Percentiles rank a stretch among this genome's conserved stretches.
Evolutionary conservation across 1,140 invertebrate species (phyloP).

Genomic region (Lutraria rhynchaena): DNA sequence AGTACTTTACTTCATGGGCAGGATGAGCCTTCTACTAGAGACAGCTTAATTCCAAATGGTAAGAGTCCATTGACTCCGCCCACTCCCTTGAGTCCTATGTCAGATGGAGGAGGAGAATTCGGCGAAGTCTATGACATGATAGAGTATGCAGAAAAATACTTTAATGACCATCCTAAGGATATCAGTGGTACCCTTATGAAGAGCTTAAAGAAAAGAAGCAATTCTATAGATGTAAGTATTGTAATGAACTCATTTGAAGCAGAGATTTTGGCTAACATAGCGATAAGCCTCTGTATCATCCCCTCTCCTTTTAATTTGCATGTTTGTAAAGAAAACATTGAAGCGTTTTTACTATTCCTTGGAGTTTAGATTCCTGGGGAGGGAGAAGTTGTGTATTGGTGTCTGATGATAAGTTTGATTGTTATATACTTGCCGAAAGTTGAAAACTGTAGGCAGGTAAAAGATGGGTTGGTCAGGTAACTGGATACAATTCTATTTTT

Average conservation of each 20-base stretch:
- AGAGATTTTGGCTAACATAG: no score
- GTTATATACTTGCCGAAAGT: no score
- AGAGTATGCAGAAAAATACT: slow-evolving; percentile 96
- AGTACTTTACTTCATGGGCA: slow-evolving; percentile 59
- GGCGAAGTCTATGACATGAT: slow-evolving; percentile 89
- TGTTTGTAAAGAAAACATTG: no score
- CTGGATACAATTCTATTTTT: no score
- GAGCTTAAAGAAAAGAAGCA: slow-evolving; percentile 86
- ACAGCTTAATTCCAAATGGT: slow-evolving; percentile 48
- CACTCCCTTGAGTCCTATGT: slow-evolving; percentile 44
- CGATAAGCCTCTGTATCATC: no score
- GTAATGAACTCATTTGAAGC: not conserved
- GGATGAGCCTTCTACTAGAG: slow-evolving; percentile 29
- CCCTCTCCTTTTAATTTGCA: no score
- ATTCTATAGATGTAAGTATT: slow-evolving; percentile 68
- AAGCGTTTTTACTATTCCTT: no score
- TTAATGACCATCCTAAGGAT: slow-evolving; percentile 93
- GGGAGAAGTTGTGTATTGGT: no score
- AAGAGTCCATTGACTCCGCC: slow-evolving; percentile 33
- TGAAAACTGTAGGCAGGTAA: no score
- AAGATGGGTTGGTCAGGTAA: no score
- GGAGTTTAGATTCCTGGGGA: no score
- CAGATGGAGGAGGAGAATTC: slow-evolving; percentile 62
- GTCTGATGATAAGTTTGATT: no score
- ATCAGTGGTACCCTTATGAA: slow-evolving; percentile 92